Conservation (phyloP, 2,888 invertebrate genomes). For the Fragum whitleyi region DNA sequence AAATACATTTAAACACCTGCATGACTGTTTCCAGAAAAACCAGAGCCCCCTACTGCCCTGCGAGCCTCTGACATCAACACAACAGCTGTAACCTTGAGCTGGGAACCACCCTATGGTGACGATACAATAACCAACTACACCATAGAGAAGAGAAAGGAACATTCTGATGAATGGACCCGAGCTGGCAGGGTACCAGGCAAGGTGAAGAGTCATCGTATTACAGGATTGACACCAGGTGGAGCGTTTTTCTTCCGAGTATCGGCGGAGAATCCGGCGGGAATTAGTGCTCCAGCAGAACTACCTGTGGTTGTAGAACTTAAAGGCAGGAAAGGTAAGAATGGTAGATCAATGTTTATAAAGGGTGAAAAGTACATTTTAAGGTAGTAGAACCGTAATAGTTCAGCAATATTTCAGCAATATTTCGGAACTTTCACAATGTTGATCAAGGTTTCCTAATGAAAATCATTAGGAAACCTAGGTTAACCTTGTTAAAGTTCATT, state of each 20-base stretch:
- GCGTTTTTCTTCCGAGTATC: slow-evolving; percentile 93
- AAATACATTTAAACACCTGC: too few relatives aligned
- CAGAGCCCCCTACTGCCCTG: slow-evolving; percentile 78
- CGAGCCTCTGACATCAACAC: slow-evolving; percentile 79
- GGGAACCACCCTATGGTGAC: slow-evolving; percentile 82
- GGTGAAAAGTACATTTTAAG: too few relatives aligned
- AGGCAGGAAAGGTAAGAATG: slow-evolving; percentile 76
- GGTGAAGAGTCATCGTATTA: slow-evolving; percentile 72
- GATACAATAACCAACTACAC: slow-evolving; percentile 82
- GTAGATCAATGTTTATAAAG: background rate
- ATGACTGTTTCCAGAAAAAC: slow-evolving; percentile 67
- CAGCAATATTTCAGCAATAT: too few relatives aligned
- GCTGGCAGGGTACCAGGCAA: slow-evolving; percentile 76
- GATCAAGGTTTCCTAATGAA: too few relatives aligned
- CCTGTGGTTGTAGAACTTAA: slow-evolving; percentile 78
- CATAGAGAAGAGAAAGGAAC: slow-evolving; percentile 87
- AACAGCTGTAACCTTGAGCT: slow-evolving; percentile 79
- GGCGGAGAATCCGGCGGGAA: slow-evolving; percentile 89
- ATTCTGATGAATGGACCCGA: slow-evolving; percentile 90
- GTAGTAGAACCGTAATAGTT: too few relatives aligned
- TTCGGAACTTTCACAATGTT: too few relatives aligned
- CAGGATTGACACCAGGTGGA: slow-evolving; percentile 83
- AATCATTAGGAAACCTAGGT: too few relatives aligned
- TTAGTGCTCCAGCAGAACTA: slow-evolving; percentile 79
- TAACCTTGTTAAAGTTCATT: too few relatives aligned